These are phyloP conservation scores for Picus viridis DNA, from an alignment of 2,797 vertebrate species.

Conservation along the genomic window DNA sequence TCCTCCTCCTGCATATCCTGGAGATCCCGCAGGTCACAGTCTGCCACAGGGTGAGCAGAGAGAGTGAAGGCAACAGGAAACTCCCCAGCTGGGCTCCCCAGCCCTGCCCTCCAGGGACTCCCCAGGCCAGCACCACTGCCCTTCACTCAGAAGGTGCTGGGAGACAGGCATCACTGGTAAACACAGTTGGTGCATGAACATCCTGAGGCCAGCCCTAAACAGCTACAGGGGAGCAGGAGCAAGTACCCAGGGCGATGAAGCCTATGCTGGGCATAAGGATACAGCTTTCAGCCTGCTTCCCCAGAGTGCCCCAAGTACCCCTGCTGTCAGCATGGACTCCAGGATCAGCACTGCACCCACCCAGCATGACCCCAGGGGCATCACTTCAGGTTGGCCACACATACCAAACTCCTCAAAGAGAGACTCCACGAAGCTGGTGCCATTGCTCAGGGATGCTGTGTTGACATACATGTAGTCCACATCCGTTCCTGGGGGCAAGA, in stretches of 20 bases:
- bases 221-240: neutral
- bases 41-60: conserved; percentile 59
- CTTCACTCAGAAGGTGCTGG: neutral
- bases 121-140: neutral
- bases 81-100: neutral
- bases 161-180: neutral
- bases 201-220: fast-evolving
- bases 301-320: neutral
- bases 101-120: neutral
- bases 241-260: fast-evolving
- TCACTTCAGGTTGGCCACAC: neutral
- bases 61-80: neutral
- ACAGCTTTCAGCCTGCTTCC: neutral
- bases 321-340: neutral
- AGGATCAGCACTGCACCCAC: neutral
- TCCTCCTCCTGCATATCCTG: conserved; percentile 90
- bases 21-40: conserved; percentile 92
- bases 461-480: conserved; percentile 93
- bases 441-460: conserved; percentile 90
- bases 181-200: neutral
- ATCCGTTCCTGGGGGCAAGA: conserved; percentile 83
- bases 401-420: conserved; percentile 96
- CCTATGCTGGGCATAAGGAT: neutral
- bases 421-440: conserved; percentile 98
- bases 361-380: fast-evolving